Base-by-base conservation (phyloP, 2,113 vertebrate species). In the Tachysurus fulvidraco region DNA sequence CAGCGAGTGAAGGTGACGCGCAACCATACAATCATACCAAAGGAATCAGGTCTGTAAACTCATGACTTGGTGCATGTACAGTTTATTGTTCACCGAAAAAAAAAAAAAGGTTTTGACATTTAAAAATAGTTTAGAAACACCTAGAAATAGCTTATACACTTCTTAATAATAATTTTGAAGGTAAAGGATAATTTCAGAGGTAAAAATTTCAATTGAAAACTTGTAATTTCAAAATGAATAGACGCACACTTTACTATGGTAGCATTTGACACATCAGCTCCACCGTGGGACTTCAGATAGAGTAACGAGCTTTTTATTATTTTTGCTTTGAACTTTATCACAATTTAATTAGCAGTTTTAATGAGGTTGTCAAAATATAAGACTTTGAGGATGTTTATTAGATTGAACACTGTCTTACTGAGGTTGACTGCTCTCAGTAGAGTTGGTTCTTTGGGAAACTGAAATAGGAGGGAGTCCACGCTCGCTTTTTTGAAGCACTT, bases 1-100 rank as follows among this genome's bases (percentile, higher is more conserved):
- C 95, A 93, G 86, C 90, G 96, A 17, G 96, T 97, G 67, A 96
- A 96, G 81, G 94, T 96, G 91, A 97, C 96, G 52, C 96, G 95
- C 85, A 94, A 95, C 83, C 96, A 97, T 89, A 94, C 93, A 0
- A 93, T 97, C 55, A 91, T 85, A 90, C 60, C 92, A 91, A 41
- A 91, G 93, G 67, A 93, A 13, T 44, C 83, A 89, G 90, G 91
- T 91, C 25, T 69, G 69, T 85, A 28, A 19, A 2, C 60, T 41
- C 36, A 41, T 36, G 59, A 59, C 10, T 0, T 11, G 7, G 28
- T 1, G 59, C 54, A 41, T 59, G 19, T 80, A 14, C 54, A 36
- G 54, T 23, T 59, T 13, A 52, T 36, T 55, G 52, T 77, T 52
- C 2, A n/a, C 52, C 52, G 21, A 13, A 50, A 74, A 44, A n/a